Base-by-base conservation (phyloP, 2,888 invertebrate species). In the Chrysotoxum bicinctum region DNA sequence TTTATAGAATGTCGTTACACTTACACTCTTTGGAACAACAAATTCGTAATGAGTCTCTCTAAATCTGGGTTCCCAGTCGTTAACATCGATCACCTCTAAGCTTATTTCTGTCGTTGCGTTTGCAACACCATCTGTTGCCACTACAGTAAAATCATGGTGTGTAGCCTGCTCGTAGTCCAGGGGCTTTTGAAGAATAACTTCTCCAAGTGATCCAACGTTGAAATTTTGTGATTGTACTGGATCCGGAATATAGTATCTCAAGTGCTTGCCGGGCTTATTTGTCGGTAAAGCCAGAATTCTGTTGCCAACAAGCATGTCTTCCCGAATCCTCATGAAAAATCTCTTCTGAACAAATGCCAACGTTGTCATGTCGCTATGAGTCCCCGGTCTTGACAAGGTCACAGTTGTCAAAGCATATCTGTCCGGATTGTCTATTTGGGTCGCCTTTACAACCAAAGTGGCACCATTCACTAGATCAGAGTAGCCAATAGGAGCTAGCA, bases 21-120 rank as follows among this genome's bases (percentile, higher is more conserved):
- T 90, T 87, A 91, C 91, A 87, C 90, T 90, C 66, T 91, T 91
- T 30, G 91, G 91, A 58, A 92, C 90, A 54, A 89, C 83, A 92
- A 98, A 98, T 92, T 97, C 97, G 92, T 98, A 98, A 91, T 97
- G 96, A 6, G 96, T 95, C 91, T 96, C 95, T 1, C 96, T 94
- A 93, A 98, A 98, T 75, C 97, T 94, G 0, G 98, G 98, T 91
- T 97, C 97, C 97, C 98, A 98, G 90, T 98, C 98, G 92, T 98
- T 98, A 9, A 97, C 96, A 91, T 98, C 96, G 88, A 95, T 93
- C 16, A 98, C 96, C 1, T 96, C 95, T 32, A 98, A 93, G 89
- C 96, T 96, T 3, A 98, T 94, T 8, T 95, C 94, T 0, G 97
- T 95, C 0, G 97, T 96, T 90, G 97, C 97, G 91, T 97, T 97